Evolutionary conservation across 2,888 invertebrate species (phyloP), one percentile per base, ranked within the genome.

Genomic region (Heteromyza rotundicornis): DNA sequence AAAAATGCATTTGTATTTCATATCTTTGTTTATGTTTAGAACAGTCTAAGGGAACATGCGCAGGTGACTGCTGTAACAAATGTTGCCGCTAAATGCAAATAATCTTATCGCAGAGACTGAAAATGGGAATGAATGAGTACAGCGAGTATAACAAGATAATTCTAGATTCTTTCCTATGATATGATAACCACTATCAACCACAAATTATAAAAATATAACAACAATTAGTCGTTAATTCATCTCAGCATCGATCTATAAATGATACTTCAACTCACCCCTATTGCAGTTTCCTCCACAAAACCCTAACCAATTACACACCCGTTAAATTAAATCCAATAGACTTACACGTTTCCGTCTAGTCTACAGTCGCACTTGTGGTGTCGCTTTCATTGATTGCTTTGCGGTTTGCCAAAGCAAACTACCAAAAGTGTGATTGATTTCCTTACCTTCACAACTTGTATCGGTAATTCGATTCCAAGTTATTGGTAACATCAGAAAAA

Each of bases 21-120:
- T 14, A 14, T 14, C n/a, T 40, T 40, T 40, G 3, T 40, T n/a
- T 40, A n/a, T 40, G n/a, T 7, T 32, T 14, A 40, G 40, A 14
- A 40, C 10, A n/a, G 61, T 68, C 55, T 66, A 62, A 65, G 57
- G 65, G 20, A 10, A 17, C 44, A 51, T 60, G 55, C 47, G 44
- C 71, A 69, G 50, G 50, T n/a, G 14, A 32, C 16, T 32, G 22
- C 14, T 19, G 19, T 44, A 60, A 64, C 63, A 68, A 68, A 69
- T 69, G 69, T 65, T 74, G 75, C 73, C 73, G 75, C 73, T 72
- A 70, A 75, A 57, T 58, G 71, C 64, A 72, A 72, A 72, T 73
- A 72, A 57, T 55, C 54, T 68, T 64, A 51, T 44, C 44, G 7
- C 19, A 5, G 7, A 44, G 44, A 44, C 27, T 27, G 5, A 27